A percentile compares a stretch with the other conserved stretches of the same genome.
These are phyloP conservation scores for Spodoptera litura DNA, from an alignment of 1,140 invertebrate genomes.

Conservation along the genomic window DNA sequence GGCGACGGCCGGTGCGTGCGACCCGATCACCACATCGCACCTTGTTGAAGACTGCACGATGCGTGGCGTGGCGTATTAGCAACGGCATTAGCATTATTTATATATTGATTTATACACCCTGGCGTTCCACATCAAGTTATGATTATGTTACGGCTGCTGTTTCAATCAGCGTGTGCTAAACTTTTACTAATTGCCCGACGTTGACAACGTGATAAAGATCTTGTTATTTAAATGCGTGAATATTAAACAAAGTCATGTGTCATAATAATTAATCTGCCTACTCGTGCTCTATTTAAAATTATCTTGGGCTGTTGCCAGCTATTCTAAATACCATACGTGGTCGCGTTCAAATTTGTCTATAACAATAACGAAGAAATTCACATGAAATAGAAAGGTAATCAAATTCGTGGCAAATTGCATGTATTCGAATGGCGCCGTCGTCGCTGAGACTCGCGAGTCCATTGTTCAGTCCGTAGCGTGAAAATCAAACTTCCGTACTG, in stretches of 20 bases:
- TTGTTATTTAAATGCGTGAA: slow-evolving; percentile 61
- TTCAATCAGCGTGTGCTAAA: slow-evolving; percentile 23
- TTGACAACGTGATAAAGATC: slow-evolving; percentile 65
- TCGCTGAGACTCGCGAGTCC: slow-evolving; percentile 51
- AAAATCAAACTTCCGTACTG: slow-evolving; percentile 66
- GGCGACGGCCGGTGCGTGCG: slow-evolving; percentile 37
- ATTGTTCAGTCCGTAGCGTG: slow-evolving; percentile 60
- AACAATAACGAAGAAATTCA: slow-evolving; percentile 57
- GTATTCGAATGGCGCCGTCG: slow-evolving; percentile 48
- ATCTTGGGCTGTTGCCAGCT: slow-evolving; percentile 68
- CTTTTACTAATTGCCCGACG: slow-evolving; percentile 47
- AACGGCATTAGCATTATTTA: slow-evolving; percentile 40
- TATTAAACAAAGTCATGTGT: slow-evolving; percentile 71
- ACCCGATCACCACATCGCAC: slow-evolving; percentile 40
- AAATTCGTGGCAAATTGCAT: slow-evolving; percentile 58
- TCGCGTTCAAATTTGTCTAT: slow-evolving; percentile 64
- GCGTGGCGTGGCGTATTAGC: slow-evolving; percentile 34
- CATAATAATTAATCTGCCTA: slow-evolving; percentile 76
- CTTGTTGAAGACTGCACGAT: slow-evolving; percentile 44
- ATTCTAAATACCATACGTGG: slow-evolving; percentile 74
- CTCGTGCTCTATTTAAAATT: slow-evolving; percentile 72
- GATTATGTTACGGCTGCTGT: slow-evolving; percentile 37
- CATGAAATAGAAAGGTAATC: slow-evolving; percentile 58
- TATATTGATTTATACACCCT: slow-evolving; percentile 41
- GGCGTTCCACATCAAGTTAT: slow-evolving; percentile 41